Evolutionary conservation across 2,113 vertebrate species (phyloP), one percentile per base, ranked within the genome.

Genomic region (Numenius arquata): DNA sequence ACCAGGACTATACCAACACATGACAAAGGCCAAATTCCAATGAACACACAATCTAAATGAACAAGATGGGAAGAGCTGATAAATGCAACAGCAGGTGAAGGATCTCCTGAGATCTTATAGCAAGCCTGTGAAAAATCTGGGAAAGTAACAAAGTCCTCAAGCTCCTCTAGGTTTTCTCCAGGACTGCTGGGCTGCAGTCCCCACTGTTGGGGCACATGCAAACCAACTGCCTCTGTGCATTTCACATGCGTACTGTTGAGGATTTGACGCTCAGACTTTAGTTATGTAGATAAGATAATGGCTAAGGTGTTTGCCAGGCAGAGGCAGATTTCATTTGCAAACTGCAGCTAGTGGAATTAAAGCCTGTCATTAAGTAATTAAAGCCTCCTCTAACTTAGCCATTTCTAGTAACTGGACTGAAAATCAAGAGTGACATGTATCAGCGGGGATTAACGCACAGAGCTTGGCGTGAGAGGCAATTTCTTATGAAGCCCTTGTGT

Each of bases 331-430:
- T 50, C 21, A 84, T 76, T 48, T 59, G 61, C 18, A 62, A 70
- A 75, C n/a, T 67, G 71, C 25, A 93, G 61, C 23, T 59, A 74
- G 59, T 16, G 15, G 43, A 68, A 38, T 79, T 73, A 41, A 63
- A 62, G 20, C 18, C 17, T 9, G 11, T 45, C 50, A 41, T 36
- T 45, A 47, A 68, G 18, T 38, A 76, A 85, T n/a, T n/a, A n/a
- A n/a, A n/a, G n/a, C n/a, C 3, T 36, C 36, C 29, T 50, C 23
- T 72, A 79, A 74, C 25, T 55, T 30, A 67, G 66, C 22, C 74
- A 67, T 76, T 92, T 92, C 66, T 41, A 76, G 43, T 48, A 85
- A 82, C 23, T 41, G 27, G 17, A 68, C 66, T n/a, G 79, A 88
- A 93, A 90, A 90, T 79, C 48, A 82, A 72, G 53, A 72, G 58